Conservation (phyloP, 37 sponge, comb jelly and placozoan species). For the Hexactinellida sp. region DNA sequence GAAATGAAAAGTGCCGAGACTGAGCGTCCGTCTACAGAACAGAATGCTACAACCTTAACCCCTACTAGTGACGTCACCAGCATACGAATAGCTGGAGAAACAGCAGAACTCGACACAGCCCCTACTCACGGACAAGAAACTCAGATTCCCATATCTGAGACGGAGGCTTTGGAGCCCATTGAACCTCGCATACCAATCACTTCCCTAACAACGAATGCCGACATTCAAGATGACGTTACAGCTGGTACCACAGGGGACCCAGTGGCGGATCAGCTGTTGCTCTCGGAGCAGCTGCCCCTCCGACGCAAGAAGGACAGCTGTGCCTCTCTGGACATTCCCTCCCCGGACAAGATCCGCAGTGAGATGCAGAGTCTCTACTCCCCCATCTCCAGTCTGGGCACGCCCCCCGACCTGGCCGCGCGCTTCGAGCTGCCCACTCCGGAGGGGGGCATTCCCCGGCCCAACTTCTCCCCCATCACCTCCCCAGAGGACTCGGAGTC, state of each 20-base stretch:
- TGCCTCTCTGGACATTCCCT: neutral
- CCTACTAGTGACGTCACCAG: neutral
- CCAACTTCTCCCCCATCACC: neutral
- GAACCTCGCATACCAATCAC: neutral
- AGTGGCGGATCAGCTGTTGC: neutral
- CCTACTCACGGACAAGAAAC: neutral
- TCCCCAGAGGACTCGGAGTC: neutral
- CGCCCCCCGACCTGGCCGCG: neutral
- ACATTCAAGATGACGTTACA: neutral
- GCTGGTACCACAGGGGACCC: neutral
- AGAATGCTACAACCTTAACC: neutral
- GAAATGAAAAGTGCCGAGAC: too few relatives aligned
- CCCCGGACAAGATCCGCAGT: neutral
- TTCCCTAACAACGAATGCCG: neutral
- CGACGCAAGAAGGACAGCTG: neutral
- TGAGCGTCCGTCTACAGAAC: neutral
- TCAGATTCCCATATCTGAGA: neutral
- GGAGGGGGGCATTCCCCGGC: neutral
- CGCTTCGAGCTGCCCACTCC: neutral
- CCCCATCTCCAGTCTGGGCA: neutral
- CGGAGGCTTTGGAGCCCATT: neutral
- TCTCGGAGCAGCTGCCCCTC: neutral
- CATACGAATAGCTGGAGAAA: neutral
- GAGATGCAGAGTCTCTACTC: neutral
- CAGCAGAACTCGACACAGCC: neutral